Base-by-base conservation (phyloP, 2,113 vertebrate genomes). In the Tapirus terrestris region DNA sequence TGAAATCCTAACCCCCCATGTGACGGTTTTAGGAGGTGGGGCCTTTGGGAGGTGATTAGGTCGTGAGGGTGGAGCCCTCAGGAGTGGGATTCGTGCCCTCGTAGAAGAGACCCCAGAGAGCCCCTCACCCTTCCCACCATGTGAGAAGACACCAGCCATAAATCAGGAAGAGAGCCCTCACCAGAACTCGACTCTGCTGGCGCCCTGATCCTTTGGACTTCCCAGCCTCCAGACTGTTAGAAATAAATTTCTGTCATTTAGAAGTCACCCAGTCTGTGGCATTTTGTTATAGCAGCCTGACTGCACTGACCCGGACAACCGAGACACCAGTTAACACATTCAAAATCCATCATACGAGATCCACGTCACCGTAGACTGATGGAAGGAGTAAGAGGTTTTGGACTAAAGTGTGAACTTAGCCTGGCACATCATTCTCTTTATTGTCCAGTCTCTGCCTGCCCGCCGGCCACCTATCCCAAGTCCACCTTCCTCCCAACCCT, bases 321-420 rank as follows among this genome's bases (percentile, higher is more conserved):
- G 0, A 63, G 77, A 82, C 21, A 16, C 8, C 65, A 45, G 58
- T 2, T 29, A 45, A n/a, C 12, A 20, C n/a, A 0, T 8, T 43
- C 8, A 12, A 45, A 77, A 63, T 21, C 23, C 75, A 8, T 21
- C 67, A 1, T 2, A 3, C 6, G 0, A 31, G 25, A 33, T 29
- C 60, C 23, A 1, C 3, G 5, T 53, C 20, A 2, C 4, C 0
- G 14, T 0, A 0, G 20, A 13, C 0, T 2, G 61, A 83, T 3
- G 25, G 36, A 29, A 39, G 2, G 29, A 53, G 29, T 45, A 16
- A 4, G 23, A 5, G 16, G 60, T 39, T 73, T 39, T 1, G n/a
- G 53, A n/a, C 4, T 13, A 6, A 25, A 39, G 60, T 9, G 6
- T 36, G 60, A 86, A 21, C 60, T 68, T 10, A 90, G 53, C n/a